Base-by-base conservation (phyloP, 2,888 invertebrate genomes). In the Brenthis ino region DNA sequence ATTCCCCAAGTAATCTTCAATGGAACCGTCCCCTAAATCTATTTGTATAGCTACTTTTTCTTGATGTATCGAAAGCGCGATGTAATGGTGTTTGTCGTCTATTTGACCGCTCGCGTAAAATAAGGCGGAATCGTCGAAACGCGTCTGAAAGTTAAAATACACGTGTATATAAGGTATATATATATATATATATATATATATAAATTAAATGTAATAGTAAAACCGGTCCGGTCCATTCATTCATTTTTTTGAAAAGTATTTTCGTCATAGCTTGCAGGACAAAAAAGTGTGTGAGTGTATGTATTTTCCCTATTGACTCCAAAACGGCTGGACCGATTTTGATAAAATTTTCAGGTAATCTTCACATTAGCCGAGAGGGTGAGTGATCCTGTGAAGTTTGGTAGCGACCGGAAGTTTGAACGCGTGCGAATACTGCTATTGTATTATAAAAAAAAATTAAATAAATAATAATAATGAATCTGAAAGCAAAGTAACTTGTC, bases 21-120 rank as follows among this genome's bases (percentile, higher is more conserved):
- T 93, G 6, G 96, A 95, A 63, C 96, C 96, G 75, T 96, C 96
- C 2, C 98, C 98, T 82, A 98, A 95, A 85, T 98, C 97, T 78
- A 98, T 95, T 85, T 98, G 97, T 56, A 98, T 95, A 77, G 97
- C 95, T 0, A 99, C 95, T 71, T 96, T 96, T 82, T 96, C 95
- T 82, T 97, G 96, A 82, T 95, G 95, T 78, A 98, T 96, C 1
- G 97, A 96, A 16, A 97, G 96, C 6, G 98, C 97, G 43, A 98
- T 96, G 85, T 98, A 98, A 84, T 98, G 98, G 81, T 97, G 96
- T 78, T 96, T 96, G 48, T 96, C 96, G 67, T 96, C 96, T 63
- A 97, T 97, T 82, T 98, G 98, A 24, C 98, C 98, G 77, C 98
- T 97, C 5, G 98, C 98, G 85, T 98, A 98, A 84, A 98, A 97